Conservation (phyloP, 1,140 invertebrate genomes). For the Drosophila cardini region DNA sequence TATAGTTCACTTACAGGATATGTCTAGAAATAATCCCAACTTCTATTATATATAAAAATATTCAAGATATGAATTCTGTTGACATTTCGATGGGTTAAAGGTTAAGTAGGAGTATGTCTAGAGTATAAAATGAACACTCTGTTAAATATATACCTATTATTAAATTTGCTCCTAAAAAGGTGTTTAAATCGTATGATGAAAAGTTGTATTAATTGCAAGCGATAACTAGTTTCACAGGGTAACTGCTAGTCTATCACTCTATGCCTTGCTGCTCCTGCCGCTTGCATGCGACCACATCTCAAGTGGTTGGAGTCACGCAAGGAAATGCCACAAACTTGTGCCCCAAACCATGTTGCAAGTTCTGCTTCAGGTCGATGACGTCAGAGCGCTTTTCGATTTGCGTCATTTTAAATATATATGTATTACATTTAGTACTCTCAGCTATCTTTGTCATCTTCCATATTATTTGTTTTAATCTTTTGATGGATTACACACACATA, state of each 20-base stretch:
- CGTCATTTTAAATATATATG: slow-evolving; percentile 20
- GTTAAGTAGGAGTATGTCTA: not conserved
- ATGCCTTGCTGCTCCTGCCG: not conserved
- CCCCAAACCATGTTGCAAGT: slow-evolving; percentile 5
- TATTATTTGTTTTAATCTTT: slow-evolving; percentile 9
- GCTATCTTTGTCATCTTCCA: not conserved
- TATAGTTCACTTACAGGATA: slow-evolving; percentile 43
- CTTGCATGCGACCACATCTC: not conserved
- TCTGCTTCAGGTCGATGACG: slow-evolving; percentile 16
- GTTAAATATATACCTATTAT: too few species aligned
- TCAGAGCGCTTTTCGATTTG: slow-evolving; percentile 35
- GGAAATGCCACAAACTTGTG: slow-evolving; percentile 4
- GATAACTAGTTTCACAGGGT: not conserved
- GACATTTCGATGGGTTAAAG: not conserved
- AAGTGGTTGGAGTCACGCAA: slow-evolving; percentile 19
- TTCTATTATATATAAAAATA: slow-evolving; percentile 61
- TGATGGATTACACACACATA: not conserved
- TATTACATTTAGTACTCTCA: not conserved
- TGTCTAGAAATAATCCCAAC: slow-evolving; percentile 39
- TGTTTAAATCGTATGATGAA: too few species aligned
- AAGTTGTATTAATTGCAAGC: too few species aligned
- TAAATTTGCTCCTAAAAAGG: too few species aligned
- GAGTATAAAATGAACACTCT: too few species aligned
- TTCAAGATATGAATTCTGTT: not conserved
- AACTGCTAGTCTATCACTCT: not conserved